Evolutionary conservation across 2,113 vertebrate genomes (phyloP).

Genomic region (Onychorhynchus coronatus): DNA sequence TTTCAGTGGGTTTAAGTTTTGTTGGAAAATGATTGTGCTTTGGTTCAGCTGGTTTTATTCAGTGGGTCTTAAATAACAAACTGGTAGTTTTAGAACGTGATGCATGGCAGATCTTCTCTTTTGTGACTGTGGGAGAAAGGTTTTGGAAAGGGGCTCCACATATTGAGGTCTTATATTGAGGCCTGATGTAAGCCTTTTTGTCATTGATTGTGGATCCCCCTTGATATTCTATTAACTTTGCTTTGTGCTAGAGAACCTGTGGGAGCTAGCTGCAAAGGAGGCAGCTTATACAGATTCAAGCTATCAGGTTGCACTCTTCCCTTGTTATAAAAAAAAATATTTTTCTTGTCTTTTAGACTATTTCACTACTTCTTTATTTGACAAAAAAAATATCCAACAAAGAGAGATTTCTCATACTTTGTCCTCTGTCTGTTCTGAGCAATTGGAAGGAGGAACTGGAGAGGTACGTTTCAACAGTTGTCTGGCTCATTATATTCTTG

Average conservation of each 20-base stretch:
- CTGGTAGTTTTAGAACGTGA: neutral
- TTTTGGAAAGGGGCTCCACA: neutral
- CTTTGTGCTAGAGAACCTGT: neutral
- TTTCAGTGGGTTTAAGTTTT: neutral
- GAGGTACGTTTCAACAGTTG: constrained; percentile 67
- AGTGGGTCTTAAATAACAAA: neutral
- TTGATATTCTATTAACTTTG: neutral
- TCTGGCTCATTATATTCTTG: neutral
- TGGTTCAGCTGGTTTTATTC: neutral
- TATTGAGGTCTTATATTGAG: neutral
- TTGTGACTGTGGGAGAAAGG: neutral
- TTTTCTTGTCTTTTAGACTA: constrained; percentile 76
- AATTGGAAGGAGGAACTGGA: constrained; percentile 90
- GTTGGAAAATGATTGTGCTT: neutral
- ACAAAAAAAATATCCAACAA: constrained; percentile 68
- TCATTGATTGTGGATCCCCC: neutral
- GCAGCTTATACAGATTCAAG: neutral
- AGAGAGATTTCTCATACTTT: constrained; percentile 86
- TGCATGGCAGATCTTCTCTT: neutral
- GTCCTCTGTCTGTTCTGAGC: constrained; percentile 86
- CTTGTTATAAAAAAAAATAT: neutral
- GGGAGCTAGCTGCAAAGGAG: neutral
- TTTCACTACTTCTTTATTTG: constrained; percentile 84
- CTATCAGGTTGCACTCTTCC: neutral
- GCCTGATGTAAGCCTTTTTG: neutral